Evolutionary conservation across 2,797 vertebrate species (phyloP).

Genomic region (Selene dorsalis): DNA sequence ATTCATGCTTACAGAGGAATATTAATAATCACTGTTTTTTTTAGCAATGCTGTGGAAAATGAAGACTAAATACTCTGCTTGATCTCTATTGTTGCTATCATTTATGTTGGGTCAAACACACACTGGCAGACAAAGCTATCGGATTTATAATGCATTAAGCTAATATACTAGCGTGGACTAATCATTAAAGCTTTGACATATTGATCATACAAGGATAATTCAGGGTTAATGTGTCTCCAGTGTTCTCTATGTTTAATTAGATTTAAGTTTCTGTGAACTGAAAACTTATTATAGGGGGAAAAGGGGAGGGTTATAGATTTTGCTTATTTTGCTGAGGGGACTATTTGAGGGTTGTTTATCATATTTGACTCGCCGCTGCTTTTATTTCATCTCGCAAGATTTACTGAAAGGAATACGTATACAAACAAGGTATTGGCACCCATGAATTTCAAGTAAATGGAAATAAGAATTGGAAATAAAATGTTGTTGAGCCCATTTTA

Average conservation of each 20-base stretch:
- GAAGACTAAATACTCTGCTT: constrained; percentile 67
- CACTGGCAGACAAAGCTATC: constrained; percentile 52
- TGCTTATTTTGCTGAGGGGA: not conserved
- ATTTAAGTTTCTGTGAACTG: constrained; percentile 22
- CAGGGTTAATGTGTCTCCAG: constrained; percentile 58
- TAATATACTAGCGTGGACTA: constrained; percentile 60
- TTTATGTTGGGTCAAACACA: constrained; percentile 53
- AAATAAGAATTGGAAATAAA: too few species aligned
- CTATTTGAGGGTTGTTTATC: not conserved
- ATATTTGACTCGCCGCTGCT: not conserved
- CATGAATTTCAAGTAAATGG: too few species aligned
- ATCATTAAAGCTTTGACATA: constrained; percentile 75
- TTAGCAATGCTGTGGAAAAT: constrained; percentile 55
- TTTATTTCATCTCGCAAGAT: not conserved
- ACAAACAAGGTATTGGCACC: too few species aligned
- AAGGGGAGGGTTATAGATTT: not conserved
- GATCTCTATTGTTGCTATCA: constrained; percentile 63
- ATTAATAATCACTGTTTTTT: constrained; percentile 63
- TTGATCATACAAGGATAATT: constrained; percentile 65
- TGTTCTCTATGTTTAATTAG: constrained; percentile 24
- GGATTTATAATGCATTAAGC: constrained; percentile 72
- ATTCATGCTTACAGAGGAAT: constrained; percentile 61
- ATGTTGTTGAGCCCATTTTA: too few species aligned
- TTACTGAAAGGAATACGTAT: not conserved
- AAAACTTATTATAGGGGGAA: not conserved